Evolutionary conservation across 2,888 invertebrate species (phyloP).

Genomic region (Sclerodermus sp.): DNA sequence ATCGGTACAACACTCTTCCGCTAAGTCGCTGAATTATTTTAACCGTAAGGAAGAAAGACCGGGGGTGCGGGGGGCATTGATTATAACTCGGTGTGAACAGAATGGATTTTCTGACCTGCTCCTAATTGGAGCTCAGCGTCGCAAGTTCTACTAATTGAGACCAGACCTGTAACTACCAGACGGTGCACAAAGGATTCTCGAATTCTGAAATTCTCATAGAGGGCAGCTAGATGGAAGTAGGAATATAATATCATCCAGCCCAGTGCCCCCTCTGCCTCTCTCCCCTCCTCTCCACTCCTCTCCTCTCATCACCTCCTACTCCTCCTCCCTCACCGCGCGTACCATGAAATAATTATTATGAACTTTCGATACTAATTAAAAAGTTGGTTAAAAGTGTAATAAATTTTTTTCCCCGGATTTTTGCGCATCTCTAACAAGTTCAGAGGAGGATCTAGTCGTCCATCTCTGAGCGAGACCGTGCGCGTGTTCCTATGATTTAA

Average conservation of each 20-base stretch:
- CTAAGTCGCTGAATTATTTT: too few relatives aligned
- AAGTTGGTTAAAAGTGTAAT: too few relatives aligned
- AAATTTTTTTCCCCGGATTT: too few relatives aligned
- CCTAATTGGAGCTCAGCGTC: conserved; percentile 53
- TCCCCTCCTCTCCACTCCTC: not conserved
- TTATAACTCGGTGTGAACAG: conserved; percentile 38
- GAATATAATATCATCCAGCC: not conserved
- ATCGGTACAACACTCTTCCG: too few relatives aligned
- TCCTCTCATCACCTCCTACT: not conserved
- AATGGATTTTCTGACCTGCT: conserved; percentile 41
- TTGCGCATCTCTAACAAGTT: too few relatives aligned
- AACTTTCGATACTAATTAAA: too few relatives aligned
- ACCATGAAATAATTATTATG: too few relatives aligned
- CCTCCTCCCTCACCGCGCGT: not conserved
- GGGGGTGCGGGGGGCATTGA: not conserved
- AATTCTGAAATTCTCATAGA: not conserved
- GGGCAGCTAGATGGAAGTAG: not conserved
- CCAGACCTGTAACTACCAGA: conserved; percentile 36
- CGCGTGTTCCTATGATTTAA: too few relatives aligned
- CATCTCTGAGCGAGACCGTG: too few relatives aligned
- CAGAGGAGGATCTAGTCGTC: too few relatives aligned
- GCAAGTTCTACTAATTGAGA: conserved; percentile 53
- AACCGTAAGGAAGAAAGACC: not conserved
- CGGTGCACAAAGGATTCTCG: not conserved
- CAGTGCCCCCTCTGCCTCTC: not conserved